Conservation (phyloP, 2,797 vertebrate species). For the Dicrostonyx torquatus region DNA sequence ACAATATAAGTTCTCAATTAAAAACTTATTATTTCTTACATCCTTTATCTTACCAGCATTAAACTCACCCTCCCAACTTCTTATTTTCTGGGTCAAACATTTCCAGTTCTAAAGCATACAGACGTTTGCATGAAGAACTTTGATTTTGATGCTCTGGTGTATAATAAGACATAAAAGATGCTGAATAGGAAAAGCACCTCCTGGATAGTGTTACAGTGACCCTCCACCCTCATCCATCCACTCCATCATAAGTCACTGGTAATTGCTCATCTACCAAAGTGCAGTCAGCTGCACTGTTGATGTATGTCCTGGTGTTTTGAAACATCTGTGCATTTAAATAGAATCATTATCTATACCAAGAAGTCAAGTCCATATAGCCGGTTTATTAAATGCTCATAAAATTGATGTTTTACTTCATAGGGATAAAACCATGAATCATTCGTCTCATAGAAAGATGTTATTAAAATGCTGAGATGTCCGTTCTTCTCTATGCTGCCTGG, state of each 20-base stretch:
- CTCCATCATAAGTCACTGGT: neutral
- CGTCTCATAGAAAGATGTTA: slow-evolving; percentile 16
- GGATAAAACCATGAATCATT: slow-evolving; percentile 71
- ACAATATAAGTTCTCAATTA: neutral
- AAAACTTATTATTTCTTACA: neutral
- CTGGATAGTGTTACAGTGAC: no score
- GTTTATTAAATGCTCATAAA: slow-evolving; percentile 74
- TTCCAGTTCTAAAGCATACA: neutral
- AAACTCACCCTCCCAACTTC: neutral
- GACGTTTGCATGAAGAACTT: neutral
- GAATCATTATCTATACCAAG: slow-evolving; percentile 33
- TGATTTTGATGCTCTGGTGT: neutral
- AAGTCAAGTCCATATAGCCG: neutral
- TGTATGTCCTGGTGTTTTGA: slow-evolving; percentile 37
- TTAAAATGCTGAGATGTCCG: slow-evolving; percentile 24
- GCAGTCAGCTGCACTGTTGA: neutral
- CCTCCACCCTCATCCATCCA: neutral
- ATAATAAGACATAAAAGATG: neutral
- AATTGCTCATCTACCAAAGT: neutral
- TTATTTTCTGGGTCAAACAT: neutral
- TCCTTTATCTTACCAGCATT: neutral
- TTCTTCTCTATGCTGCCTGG: neutral
- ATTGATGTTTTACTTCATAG: slow-evolving; percentile 45
- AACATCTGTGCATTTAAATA: slow-evolving; percentile 34
- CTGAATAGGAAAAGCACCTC: neutral